Percentiles rank a stretch among this genome's conserved stretches.
phyloP scores from a whole-genome alignment of 2,797 vertebrate genomes.

The Rhinogobio ventralis region DNA sequence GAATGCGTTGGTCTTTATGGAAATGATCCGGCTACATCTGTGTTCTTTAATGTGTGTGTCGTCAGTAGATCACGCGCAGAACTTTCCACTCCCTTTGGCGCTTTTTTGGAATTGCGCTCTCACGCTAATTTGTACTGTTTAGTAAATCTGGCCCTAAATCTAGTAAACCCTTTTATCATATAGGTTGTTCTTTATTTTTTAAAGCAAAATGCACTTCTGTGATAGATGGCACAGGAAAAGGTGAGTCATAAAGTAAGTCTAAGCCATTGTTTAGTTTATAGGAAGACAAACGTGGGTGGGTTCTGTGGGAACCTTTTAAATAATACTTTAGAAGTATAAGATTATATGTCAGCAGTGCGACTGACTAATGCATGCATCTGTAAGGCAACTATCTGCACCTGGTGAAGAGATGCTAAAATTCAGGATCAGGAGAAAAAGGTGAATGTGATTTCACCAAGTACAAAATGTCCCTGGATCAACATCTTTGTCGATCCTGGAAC shows the following conservation, averaged over 20 bases:
- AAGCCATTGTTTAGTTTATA: constrained; percentile 26
- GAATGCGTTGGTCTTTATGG: too few species aligned
- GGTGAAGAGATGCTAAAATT: neutral
- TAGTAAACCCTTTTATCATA: too few species aligned
- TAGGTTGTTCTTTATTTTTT: too few species aligned
- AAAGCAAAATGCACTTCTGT: neutral
- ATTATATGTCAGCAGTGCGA: constrained; percentile 12
- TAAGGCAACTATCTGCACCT: neutral
- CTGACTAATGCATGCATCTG: neutral
- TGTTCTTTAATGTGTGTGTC: too few species aligned
- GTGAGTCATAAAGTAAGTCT: constrained; percentile 23
- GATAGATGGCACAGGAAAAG: neutral
- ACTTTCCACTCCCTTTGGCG: too few species aligned
- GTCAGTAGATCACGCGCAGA: too few species aligned
- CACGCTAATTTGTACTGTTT: too few species aligned
- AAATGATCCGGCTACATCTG: too few species aligned
- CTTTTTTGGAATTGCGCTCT: too few species aligned
- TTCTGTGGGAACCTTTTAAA: constrained; percentile 18
- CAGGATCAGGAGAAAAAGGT: neutral
- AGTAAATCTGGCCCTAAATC: too few species aligned
- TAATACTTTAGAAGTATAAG: constrained; percentile 15
- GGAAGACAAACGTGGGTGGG: constrained; percentile 21
- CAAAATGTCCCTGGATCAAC: neutral
- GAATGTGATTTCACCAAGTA: neutral
- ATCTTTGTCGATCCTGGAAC: neutral